Evolutionary conservation across 1,140 invertebrate species (phyloP), one percentile per base, ranked within the genome.

Genomic region (Littorina saxatilis): DNA sequence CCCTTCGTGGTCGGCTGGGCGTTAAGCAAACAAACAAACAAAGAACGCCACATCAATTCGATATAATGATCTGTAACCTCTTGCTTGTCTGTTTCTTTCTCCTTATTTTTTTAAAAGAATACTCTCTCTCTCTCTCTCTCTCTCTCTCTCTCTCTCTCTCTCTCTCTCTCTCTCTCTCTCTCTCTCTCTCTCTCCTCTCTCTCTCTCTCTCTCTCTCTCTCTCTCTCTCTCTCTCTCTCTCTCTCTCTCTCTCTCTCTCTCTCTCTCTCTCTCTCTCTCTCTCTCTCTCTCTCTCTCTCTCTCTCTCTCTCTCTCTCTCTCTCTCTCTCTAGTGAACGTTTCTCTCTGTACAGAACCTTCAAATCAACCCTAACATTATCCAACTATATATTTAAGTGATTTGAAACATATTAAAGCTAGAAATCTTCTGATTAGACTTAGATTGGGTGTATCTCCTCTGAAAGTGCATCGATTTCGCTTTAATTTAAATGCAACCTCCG

Each of bases 221-320:
- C n/a, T 80, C 39, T 50, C 39, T 73, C 63, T 80, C 47, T 23
- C 39, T 80, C 39, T 52, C 50, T 39, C 50, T 55, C 23, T 55
- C 35, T 50, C 20, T 68, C 27, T 35, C 50, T 47, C 70, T 29
- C 35, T 47, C 50, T 29, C 29, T 27, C 35, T 55, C 55, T 73
- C 70, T 27, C n/a, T 55, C 37, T 70, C n/a, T 61, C 55, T 63
- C 52, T 61, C 58, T 29, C 32, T 61, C 55, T 37, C 58, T n/a
- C 29, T 37, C 52, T 78, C 55, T 63, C 55, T 61, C 50, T 29
- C 76, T 35, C 32, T 78, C 55, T 63, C 17, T 78, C 32, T 17
- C 3, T 2, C 37, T 29, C 29, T 63, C 29, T 63, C 29, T 29
- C 40, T 52, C 50, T 27, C 47, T 55, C 52, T 55, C 20, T 29